Evolutionary conservation across 2,888 invertebrate genomes (phyloP), one percentile per base, ranked within the genome.

Genomic region (Mesochorus sp.): DNA sequence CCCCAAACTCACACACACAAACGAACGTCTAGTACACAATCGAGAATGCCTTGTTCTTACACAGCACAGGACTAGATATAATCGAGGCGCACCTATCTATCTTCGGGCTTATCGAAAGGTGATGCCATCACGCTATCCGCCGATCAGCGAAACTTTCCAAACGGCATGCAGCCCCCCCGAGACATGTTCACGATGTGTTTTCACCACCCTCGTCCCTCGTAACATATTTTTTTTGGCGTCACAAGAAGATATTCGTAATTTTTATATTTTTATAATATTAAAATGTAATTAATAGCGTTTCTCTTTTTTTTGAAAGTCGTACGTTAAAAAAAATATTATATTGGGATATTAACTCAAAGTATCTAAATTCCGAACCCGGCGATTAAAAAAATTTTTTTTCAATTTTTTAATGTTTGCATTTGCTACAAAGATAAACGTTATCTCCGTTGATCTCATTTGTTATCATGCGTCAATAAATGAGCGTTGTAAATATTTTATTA

Each of bases 71-170:
- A 72, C 62, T 12, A 49, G 68, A 64, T 70, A 53, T 70, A 78
- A 78, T 74, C 74, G 70, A 39, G 78, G 70, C 34, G n/a, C 47
- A 49, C 70, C 59, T 76, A 80, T 82, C 66, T 75, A 73, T 81
- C 81, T 76, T 75, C 81, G 81, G 83, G 85, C 83, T 84, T 85
- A 85, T 86, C 81, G 85, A 82, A 81, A 75, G 79, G 66, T 64
- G 71, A 79, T 81, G 75, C 83, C 77, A 83, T 86, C 87, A 87
- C 87, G 87, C 87, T 80, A 87, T 86, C 83, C 83, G 82, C 83
- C 82, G 85, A 86, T 86, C 87, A 86, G 81, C 80, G 55, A 82
- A 80, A 81, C 80, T 83, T 84, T 77, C 75, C 83, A 80, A 76
- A 77, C 44, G 14, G 44, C 80, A 76, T 82, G 75, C 34, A 44